Evolutionary conservation across 1,140 invertebrate species (phyloP), one percentile per base, ranked within the genome.

Genomic region (Aphelinus atriplicis): DNA sequence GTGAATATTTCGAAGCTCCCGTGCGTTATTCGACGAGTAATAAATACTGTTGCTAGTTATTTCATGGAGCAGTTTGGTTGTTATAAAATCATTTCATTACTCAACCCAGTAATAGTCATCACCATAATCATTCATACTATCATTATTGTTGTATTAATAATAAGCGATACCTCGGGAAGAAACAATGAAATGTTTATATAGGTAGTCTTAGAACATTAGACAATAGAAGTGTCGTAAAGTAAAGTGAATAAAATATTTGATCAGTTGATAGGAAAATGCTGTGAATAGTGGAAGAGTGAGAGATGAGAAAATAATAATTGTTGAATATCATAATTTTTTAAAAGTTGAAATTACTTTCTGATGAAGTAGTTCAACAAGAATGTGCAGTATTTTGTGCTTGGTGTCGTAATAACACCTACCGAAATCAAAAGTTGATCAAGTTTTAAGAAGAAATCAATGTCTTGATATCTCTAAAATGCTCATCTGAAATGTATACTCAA

Each of bases 141-240:
- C 78, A 80, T 82, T 75, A 75, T 83, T 80, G 76, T 79, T 83
- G 80, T 82, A 81, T 80, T 81, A 78, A 77, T 75, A 26, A 26
- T 73, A 78, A 78, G 79, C 56, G 48, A 77, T 78, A 80, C 78
- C 80, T 80, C 70, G 62, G 77, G 73, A 9, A 63, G 42, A 66
- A 71, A 65, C 65, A 65, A 71, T 50, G 69, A 66, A 80, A 79
- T 72, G 76, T 84, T 83, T 63, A 76, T 77, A 73, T 80, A 81
- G 78, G 73, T 83, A 80, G 80, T 74, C 43, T 72, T 71, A 72
- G 63, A 62, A 7, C 10, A 80, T 79, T 80, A 74, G 78, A 77
- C 72, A 68, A 79, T 73, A 79, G 78, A 74, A 73, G 61, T 70
- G 53, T 64, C 61, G 9, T 75, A 69, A 2, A 68, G 7, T 63